A percentile compares a stretch with the other conserved stretches of the same genome.
These are phyloP conservation scores for Marcusenius ussheri DNA, from an alignment of 2,113 vertebrate genomes.

Conservation along the genomic window DNA sequence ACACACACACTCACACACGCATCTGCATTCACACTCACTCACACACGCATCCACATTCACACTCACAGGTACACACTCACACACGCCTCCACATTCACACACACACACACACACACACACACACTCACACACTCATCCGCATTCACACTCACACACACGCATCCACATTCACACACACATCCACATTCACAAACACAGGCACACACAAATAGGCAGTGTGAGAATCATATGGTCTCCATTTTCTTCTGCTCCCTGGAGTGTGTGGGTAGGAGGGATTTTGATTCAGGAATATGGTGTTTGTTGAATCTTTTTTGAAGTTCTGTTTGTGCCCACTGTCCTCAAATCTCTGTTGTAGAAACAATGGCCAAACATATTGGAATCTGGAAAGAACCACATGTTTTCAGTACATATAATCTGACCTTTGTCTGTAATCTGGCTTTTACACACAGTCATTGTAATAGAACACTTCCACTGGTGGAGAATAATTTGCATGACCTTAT, in stretches of 20 bases:
- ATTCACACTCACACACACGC: not conserved
- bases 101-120: not conserved
- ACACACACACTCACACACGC: no score
- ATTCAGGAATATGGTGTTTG: constrained; percentile 29
- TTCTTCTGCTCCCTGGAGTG: constrained; percentile 33
- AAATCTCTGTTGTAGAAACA: not conserved
- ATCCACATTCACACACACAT: not conserved
- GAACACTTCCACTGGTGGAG: not conserved
- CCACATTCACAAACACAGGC: not conserved
- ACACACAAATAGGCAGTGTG: constrained; percentile 36
- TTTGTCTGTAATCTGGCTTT: not conserved
- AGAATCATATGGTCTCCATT: constrained; percentile 55
- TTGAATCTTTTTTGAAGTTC: constrained; percentile 28
- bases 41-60: no score
- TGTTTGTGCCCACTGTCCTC: constrained; percentile 25
- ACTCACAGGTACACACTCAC: no score
- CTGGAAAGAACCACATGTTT: not conserved
- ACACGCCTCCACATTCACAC: not conserved
- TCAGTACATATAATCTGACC: not conserved
- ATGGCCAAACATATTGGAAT: not conserved
- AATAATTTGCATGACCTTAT: not conserved
- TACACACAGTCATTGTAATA: not conserved
- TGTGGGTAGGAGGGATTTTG: constrained; percentile 18
- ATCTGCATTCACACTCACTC: no score
- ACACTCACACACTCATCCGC: no score